Percentiles rank a stretch among this genome's conserved stretches.
Evolutionary conservation across 2,113 vertebrate genomes (phyloP).

Genomic region (Sorex fumeus): DNA sequence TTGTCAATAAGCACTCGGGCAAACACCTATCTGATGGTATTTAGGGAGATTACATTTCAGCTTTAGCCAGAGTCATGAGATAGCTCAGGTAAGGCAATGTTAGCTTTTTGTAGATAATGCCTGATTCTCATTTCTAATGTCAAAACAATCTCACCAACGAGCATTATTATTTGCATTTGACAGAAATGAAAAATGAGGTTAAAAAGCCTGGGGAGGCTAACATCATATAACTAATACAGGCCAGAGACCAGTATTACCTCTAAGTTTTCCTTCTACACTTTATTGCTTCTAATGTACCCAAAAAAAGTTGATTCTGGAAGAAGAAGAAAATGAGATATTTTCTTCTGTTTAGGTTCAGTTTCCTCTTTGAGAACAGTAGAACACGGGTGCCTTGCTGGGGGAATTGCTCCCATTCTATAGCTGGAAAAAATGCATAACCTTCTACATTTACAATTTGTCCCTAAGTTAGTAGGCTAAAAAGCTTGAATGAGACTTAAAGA

Average conservation of each 20-base stretch:
- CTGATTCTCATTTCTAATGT: conserved; percentile 19
- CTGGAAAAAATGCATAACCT: conserved; percentile 33
- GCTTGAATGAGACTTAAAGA: neutral
- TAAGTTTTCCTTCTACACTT: neutral
- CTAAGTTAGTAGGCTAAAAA: neutral
- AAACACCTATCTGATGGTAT: neutral
- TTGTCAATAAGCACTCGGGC: neutral
- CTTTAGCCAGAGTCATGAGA: neutral
- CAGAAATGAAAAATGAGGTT: conserved; percentile 39
- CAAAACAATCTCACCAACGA: conserved; percentile 37
- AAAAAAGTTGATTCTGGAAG: neutral
- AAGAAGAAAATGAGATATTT: conserved; percentile 7
- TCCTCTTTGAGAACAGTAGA: conserved; percentile 1
- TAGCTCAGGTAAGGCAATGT: neutral
- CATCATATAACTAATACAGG: neutral
- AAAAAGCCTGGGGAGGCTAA: conserved; percentile 22
- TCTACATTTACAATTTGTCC: neutral
- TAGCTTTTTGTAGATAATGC: conserved; percentile 24
- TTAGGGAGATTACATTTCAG: neutral
- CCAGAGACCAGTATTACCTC: neutral
- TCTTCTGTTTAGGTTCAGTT: conserved; percentile 42
- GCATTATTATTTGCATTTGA: conserved; percentile 37
- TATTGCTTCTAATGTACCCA: neutral
- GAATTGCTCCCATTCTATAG: neutral
- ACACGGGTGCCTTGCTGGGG: neutral